Evolutionary conservation across 2,888 invertebrate species (phyloP).

Genomic region (Hyles lineata): DNA sequence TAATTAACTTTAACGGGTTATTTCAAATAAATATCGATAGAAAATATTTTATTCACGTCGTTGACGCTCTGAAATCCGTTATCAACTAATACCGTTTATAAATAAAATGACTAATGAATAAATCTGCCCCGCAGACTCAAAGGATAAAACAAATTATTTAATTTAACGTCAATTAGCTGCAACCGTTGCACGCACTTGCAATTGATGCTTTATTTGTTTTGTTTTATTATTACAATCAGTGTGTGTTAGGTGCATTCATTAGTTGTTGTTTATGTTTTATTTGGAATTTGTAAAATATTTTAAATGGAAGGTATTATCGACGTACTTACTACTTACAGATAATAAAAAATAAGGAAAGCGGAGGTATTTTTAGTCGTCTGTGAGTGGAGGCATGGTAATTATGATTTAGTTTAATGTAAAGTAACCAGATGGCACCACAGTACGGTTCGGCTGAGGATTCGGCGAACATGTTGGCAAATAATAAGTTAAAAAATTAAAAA

Average conservation of each 20-base stretch:
- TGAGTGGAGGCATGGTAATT: background rate
- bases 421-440: background rate
- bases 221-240: background rate
- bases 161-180: constrained; percentile 35
- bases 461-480: too few species aligned
- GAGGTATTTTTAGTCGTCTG: too few species aligned
- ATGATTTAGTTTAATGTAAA: background rate
- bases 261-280: background rate
- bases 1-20: constrained; percentile 28
- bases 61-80: constrained; percentile 2
- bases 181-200: constrained; percentile 6
- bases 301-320: background rate
- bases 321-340: constrained; percentile 1
- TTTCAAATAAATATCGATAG: constrained; percentile 9
- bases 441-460: background rate
- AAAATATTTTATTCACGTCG: constrained; percentile 25
- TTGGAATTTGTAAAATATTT: background rate
- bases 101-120: constrained; percentile 21
- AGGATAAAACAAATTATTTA: constrained; percentile 51
- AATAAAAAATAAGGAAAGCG: background rate
- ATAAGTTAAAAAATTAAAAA: too few species aligned
- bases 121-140: constrained; percentile 37
- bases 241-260: background rate
- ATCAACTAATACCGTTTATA: background rate
- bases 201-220: background rate